A percentile compares a stretch with the other conserved stretches of the same genome.
Conservation (phyloP, 2,888 invertebrate species). For the Plebejus anna region DNA sequence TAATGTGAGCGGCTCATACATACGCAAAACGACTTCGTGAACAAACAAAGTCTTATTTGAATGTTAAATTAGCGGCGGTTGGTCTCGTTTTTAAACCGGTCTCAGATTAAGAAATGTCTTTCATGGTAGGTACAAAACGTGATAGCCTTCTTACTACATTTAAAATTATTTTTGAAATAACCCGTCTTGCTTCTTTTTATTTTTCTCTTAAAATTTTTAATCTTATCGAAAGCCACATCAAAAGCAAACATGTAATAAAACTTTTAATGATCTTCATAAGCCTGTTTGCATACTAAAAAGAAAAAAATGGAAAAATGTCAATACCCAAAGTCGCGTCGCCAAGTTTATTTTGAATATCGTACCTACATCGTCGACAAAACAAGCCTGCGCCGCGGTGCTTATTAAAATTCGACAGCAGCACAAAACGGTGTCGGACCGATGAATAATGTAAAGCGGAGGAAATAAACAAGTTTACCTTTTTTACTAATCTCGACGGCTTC, state of each 20-base stretch:
- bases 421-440: conserved; percentile 19
- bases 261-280: not conserved
- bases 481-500: conserved; percentile 65
- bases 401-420: conserved; percentile 16
- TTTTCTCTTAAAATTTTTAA: not conserved
- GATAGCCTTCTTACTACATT: not conserved
- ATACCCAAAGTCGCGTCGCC: not conserved
- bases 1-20: conserved; percentile 61
- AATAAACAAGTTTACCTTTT: conserved; percentile 59
- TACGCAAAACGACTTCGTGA: conserved; percentile 63
- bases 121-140: conserved; percentile 26
- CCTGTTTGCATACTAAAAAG: not conserved
- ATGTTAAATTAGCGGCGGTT: conserved; percentile 62
- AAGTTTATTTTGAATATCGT: not conserved
- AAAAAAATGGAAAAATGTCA: not conserved
- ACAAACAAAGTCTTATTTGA: conserved; percentile 70
- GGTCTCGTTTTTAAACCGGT: conserved; percentile 65
- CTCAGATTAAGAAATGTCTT: conserved; percentile 40
- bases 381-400: not conserved
- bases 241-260: not conserved
- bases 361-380: conserved; percentile 1
- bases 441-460: conserved; percentile 14
- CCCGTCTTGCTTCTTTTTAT: not conserved
- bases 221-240: not conserved
- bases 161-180: not conserved